Conservation (phyloP, 2,888 invertebrate species). For the Coleophora deauratella region DNA sequence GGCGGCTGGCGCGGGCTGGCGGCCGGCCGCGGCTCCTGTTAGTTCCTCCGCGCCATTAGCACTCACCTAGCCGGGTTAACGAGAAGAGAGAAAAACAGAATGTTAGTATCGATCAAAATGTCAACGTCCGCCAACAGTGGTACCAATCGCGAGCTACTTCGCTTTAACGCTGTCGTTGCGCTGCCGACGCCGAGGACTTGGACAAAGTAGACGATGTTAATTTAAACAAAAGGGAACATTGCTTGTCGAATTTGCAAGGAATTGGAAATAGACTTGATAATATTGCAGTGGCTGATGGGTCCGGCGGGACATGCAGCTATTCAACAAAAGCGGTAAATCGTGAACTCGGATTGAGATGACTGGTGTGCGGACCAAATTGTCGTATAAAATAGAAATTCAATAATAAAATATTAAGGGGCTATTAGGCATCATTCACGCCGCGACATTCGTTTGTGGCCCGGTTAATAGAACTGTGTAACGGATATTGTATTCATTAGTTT, state of each 20-base stretch:
- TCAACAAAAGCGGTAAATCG: conserved; percentile 58
- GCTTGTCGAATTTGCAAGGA: background rate
- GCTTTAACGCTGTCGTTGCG: conserved; percentile 40
- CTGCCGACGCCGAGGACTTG: conserved; percentile 25
- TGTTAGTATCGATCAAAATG: conserved; percentile 78
- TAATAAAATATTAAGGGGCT: conserved; percentile 56
- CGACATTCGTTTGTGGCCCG: conserved; percentile 58
- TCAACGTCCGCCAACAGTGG: conserved; percentile 64
- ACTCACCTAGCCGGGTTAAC: conserved; percentile 86
- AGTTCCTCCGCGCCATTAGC: conserved; percentile 79
- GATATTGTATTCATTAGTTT: conserved; percentile 63
- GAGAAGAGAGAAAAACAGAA: conserved; percentile 82
- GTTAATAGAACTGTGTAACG: conserved; percentile 63
- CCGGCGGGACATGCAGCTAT: conserved; percentile 48
- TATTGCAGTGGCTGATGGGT: background rate
- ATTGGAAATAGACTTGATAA: background rate
- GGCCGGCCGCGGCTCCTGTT: conserved; percentile 61
- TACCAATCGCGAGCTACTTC: conserved; percentile 46
- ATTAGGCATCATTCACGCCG: conserved; percentile 75
- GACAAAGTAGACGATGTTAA: conserved; percentile 1
- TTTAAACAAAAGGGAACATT: background rate
- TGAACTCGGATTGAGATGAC: conserved; percentile 60
- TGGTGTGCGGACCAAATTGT: conserved; percentile 49
- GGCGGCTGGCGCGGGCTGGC: conserved; percentile 38
- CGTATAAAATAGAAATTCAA: conserved; percentile 43